Evolutionary conservation across 1,140 invertebrate genomes (phyloP).

Genomic region (Pseudomyrmex gracilis): DNA sequence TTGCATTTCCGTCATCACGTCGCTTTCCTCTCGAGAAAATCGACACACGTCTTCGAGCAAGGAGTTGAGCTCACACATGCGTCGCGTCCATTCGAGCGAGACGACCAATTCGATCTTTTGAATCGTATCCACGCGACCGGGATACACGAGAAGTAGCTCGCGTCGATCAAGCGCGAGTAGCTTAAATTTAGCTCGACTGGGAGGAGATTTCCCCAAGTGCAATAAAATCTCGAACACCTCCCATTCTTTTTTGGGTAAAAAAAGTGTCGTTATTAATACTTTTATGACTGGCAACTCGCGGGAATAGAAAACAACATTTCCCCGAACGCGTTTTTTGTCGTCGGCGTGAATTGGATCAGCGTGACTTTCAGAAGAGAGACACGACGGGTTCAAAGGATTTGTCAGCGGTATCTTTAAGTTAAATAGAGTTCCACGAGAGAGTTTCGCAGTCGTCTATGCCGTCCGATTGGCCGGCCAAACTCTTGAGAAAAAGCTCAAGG

Average conservation of each 20-base stretch:
- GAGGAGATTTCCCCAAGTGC: background rate
- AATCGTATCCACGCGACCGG: constrained; percentile 21
- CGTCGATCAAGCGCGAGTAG: background rate
- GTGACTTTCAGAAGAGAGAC: background rate
- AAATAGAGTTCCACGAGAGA: constrained; percentile 33
- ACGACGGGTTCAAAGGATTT: constrained; percentile 22
- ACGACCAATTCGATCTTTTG: background rate
- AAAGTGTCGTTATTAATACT: constrained; percentile 26
- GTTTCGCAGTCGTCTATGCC: background rate
- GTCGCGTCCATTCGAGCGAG: background rate
- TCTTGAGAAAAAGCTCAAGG: background rate
- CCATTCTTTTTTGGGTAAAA: background rate
- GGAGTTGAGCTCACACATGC: constrained; percentile 17
- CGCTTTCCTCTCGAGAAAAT: background rate
- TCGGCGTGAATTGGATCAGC: constrained; percentile 18
- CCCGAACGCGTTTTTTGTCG: background rate
- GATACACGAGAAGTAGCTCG: constrained; percentile 2
- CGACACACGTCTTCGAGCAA: background rate
- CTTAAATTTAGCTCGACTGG: too few species aligned
- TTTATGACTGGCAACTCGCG: background rate
- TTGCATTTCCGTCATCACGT: background rate
- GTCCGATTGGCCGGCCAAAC: background rate
- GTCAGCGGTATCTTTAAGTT: constrained; percentile 33
- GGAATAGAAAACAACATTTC: background rate
- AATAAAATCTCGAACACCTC: background rate